Percentiles rank a stretch among this genome's conserved stretches.
These are phyloP conservation scores for Ctenoplectra terminalis DNA, from an alignment of 1,140 invertebrate species.

Conservation along the genomic window DNA sequence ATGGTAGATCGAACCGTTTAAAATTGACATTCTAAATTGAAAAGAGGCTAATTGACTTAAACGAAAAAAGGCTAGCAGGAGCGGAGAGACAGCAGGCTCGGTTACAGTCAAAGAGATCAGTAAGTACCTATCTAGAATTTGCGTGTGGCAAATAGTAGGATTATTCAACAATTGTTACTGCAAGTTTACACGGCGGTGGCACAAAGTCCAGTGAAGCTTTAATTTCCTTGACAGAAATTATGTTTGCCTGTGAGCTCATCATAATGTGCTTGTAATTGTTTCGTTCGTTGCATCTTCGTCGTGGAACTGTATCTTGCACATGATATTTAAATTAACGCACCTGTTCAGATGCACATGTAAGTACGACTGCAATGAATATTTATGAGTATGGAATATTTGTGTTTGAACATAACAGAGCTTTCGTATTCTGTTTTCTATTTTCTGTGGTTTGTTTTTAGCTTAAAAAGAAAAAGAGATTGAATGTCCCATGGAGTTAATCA, in stretches of 20 bases:
- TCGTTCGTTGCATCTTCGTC: slow-evolving; percentile 39
- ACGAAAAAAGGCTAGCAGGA: too few species aligned
- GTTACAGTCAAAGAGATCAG: slow-evolving; percentile 3
- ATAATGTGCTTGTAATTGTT: slow-evolving; percentile 49
- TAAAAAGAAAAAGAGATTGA: too few species aligned
- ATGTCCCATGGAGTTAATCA: too few species aligned
- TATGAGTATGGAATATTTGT: not conserved
- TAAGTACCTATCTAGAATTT: slow-evolving; percentile 50
- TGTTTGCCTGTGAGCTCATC: slow-evolving; percentile 71
- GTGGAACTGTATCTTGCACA: slow-evolving; percentile 32
- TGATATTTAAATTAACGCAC: not conserved
- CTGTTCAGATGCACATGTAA: slow-evolving; percentile 2
- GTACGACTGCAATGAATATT: not conserved
- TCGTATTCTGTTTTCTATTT: not conserved
- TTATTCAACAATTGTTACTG: slow-evolving; percentile 51
- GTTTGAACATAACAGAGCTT: not conserved
- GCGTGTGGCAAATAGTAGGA: slow-evolving; percentile 52
- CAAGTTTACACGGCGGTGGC: slow-evolving; percentile 61
- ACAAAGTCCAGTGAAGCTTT: slow-evolving; percentile 62
- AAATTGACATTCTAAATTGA: too few species aligned
- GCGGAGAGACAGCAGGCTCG: not conserved
- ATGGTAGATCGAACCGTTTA: too few species aligned
- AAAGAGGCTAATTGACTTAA: too few species aligned
- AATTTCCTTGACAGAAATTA: slow-evolving; percentile 71
- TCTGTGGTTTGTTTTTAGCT: not conserved